Conservation (phyloP, 2,888 invertebrate genomes). For the Stictocephala bisonia region DNA sequence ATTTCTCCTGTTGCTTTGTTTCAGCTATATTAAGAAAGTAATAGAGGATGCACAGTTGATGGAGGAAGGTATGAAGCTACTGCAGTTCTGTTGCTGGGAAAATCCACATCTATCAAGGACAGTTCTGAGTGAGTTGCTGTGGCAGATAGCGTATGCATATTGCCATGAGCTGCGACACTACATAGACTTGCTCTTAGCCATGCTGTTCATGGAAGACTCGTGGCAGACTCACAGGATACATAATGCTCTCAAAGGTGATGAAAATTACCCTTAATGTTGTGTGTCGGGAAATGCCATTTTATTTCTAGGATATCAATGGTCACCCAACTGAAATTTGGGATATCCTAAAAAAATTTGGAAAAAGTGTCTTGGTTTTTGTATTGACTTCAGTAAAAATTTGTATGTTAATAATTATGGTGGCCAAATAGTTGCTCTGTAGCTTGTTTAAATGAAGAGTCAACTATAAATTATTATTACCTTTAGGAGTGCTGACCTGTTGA, state of each 20-base stretch:
- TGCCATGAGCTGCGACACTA: conserved; percentile 95
- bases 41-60: conserved; percentile 94
- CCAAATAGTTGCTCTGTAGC: too few species aligned
- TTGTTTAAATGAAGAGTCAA: too few species aligned
- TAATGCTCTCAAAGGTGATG: conserved; percentile 87
- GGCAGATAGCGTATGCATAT: conserved; percentile 92
- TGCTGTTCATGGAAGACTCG: conserved; percentile 91
- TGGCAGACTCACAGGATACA: conserved; percentile 97
- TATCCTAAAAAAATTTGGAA: too few species aligned
- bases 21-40: conserved; percentile 91
- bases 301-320: too few species aligned
- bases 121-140: conserved; percentile 89
- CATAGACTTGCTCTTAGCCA: conserved; percentile 87
- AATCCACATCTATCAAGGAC: conserved; percentile 93
- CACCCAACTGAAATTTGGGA: too few species aligned
- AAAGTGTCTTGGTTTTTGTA: too few species aligned
- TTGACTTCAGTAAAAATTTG: too few species aligned
- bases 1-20: conserved; percentile 51
- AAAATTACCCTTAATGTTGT: too few species aligned
- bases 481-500: too few species aligned
- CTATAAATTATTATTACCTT: too few species aligned
- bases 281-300: too few species aligned
- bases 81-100: conserved; percentile 97
- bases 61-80: conserved; percentile 88
- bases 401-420: too few species aligned